These are phyloP conservation scores for Hylyphantes graminicola DNA, from an alignment of 1,140 invertebrate species.

Conservation along the genomic window DNA sequence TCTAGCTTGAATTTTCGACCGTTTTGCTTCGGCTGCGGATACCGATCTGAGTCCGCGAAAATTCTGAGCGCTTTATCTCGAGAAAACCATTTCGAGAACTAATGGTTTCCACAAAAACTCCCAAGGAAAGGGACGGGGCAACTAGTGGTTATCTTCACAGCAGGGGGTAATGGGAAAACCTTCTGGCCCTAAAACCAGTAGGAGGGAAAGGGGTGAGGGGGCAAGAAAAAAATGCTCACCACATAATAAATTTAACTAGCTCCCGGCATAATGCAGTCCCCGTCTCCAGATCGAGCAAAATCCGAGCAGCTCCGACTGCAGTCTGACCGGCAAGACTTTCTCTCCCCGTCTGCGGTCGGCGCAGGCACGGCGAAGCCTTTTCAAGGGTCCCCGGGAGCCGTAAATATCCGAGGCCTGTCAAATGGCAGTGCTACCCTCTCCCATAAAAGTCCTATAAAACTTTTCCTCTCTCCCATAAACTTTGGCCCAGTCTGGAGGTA, in stretches of 20 bases:
- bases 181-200: too few relatives aligned
- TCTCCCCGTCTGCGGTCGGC: constrained; percentile 39
- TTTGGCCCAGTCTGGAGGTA: constrained; percentile 35
- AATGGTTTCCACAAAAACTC: too few relatives aligned
- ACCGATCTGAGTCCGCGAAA: too few relatives aligned
- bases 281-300: constrained; percentile 40
- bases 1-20: too few relatives aligned
- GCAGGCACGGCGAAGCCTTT: constrained; percentile 40
- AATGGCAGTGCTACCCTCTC: neutral
- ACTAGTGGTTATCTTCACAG: too few relatives aligned
- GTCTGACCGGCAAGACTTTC: constrained; percentile 18
- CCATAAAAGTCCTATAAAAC: constrained; percentile 56
- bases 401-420: constrained; percentile 58
- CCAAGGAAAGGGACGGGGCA: too few relatives aligned
- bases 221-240: neutral
- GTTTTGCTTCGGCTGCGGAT: too few relatives aligned
- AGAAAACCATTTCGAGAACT: too few relatives aligned
- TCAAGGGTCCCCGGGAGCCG: constrained; percentile 47
- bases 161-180: too few relatives aligned
- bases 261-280: constrained; percentile 16
- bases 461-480: constrained; percentile 62
- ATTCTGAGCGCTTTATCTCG: too few relatives aligned
- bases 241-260: neutral
- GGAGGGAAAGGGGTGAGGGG: neutral
- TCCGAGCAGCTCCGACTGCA: neutral